Conservation (phyloP, 2,888 invertebrate species). For the Tetranychus piercei region DNA sequence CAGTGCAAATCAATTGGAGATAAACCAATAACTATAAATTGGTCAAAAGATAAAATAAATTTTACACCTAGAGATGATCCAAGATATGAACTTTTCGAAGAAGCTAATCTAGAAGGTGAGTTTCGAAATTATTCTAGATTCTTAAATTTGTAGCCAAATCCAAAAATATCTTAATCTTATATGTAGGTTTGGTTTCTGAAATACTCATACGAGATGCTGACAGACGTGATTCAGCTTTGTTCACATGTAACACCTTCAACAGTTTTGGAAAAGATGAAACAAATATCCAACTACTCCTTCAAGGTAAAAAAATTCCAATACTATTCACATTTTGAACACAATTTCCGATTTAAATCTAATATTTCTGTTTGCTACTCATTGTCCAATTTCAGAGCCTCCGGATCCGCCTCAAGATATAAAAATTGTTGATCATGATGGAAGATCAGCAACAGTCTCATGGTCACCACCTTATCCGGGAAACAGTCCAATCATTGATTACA, state of each 20-base stretch:
- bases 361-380: constrained; percentile 21
- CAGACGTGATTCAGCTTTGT: constrained; percentile 67
- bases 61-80: not conserved
- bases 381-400: constrained; percentile 30
- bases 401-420: constrained; percentile 31
- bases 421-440: constrained; percentile 29
- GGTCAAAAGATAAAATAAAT: constrained; percentile 33
- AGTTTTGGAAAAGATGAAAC: constrained; percentile 45
- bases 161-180: no score
- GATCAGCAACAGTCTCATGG: constrained; percentile 31
- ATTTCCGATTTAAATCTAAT: constrained; percentile 19
- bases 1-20: constrained; percentile 31
- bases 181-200: constrained; percentile 21
- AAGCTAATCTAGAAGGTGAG: constrained; percentile 17
- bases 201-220: constrained; percentile 39
- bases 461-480: constrained; percentile 33
- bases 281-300: constrained; percentile 26
- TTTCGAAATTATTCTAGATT: no score
- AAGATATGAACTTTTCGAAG: constrained; percentile 23
- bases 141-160: no score
- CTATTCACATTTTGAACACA: constrained; percentile 18
- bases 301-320: constrained; percentile 4
- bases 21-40: constrained; percentile 33
- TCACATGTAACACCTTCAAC: constrained; percentile 78
- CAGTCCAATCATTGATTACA: constrained; percentile 30